Conservation (phyloP, 2,113 vertebrate species). For the Rhineura floridana region DNA sequence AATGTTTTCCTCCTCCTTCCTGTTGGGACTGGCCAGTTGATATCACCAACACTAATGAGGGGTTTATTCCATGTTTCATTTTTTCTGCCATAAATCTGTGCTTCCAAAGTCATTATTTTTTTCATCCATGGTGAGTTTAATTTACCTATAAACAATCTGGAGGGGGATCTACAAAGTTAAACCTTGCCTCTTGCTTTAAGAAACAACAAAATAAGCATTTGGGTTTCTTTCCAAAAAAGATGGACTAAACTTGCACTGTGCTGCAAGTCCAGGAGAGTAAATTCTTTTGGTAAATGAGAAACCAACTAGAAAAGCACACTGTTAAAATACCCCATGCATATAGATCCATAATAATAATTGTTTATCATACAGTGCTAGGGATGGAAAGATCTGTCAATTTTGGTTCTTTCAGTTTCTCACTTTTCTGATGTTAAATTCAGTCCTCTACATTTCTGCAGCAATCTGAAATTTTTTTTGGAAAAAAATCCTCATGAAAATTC, state of each 20-base stretch:
- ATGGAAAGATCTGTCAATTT: too few species aligned
- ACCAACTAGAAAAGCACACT: neutral
- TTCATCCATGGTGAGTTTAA: slow-evolving; percentile 62
- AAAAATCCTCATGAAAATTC: too few species aligned
- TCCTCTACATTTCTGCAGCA: too few species aligned
- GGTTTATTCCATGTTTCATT: slow-evolving; percentile 47
- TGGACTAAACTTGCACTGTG: neutral
- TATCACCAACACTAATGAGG: slow-evolving; percentile 42
- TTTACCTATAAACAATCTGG: slow-evolving; percentile 37
- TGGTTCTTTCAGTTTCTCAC: too few species aligned
- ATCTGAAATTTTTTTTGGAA: too few species aligned
- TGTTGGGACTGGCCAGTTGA: slow-evolving; percentile 43
- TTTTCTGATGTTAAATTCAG: too few species aligned
- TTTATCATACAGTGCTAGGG: too few species aligned
- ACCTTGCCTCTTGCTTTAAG: neutral
- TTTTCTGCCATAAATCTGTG: slow-evolving; percentile 53
- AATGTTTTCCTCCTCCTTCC: slow-evolving; percentile 42
- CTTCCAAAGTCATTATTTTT: slow-evolving; percentile 17
- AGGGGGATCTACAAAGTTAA: neutral
- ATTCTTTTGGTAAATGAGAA: neutral
- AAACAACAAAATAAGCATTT: neutral
- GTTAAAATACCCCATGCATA: neutral
- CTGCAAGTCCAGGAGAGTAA: neutral
- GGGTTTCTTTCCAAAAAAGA: neutral
- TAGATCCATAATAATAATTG: neutral